Base-by-base conservation (phyloP, 1,140 invertebrate genomes). In the Chrysomallon squamiferum region DNA sequence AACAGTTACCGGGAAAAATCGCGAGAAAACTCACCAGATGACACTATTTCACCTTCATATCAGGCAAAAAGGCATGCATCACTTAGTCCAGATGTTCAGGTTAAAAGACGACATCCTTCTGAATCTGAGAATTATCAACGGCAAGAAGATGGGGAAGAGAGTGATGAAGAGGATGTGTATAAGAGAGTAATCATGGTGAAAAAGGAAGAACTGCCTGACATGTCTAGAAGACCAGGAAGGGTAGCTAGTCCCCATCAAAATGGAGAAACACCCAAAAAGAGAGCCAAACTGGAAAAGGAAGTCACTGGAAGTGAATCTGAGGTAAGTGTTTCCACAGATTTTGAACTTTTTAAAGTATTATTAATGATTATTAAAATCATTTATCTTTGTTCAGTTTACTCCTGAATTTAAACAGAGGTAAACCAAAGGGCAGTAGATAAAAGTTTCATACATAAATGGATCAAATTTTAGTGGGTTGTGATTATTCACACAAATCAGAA, bases 241-340 rank as follows among this genome's bases (percentile, higher is more conserved):
- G 43, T n/a, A 32, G 15, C 30, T 1, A 62, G 45, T 50, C 27
- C 22, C 20, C 13, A 33, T 5, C 22, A 41, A 13, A 62, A 65
- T 54, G 63, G 54, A 22, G 54, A 62, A 9, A 62, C 30, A 33
- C 27, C 38, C 22, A 50, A 27, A 20, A 62, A 56, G 38, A 22
- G 38, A 18, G 38, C 50, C 5, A 54, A 54, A 30, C 18, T 54
- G 50, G 50, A 30, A 13, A 70, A 65, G 43, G 56, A 50, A 6
- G 57, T 33, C 13, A 30, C 59, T 41, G 58, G n/a, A 49, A 72
- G 71, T 68, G 60, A 59, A 13, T 72, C 71, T 43, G 71, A 72
- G 66, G 71, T 72, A 56, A 49, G 59, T 27, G n/a, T 13, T 13
- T n/a, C n/a, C n/a, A n/a, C n/a, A n/a, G n/a, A n/a, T n/a, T n/a